Percentiles rank a stretch among this genome's conserved stretches.
Conservation (phyloP, 2,113 vertebrate species). For the Lepisosteus oculatus region DNA sequence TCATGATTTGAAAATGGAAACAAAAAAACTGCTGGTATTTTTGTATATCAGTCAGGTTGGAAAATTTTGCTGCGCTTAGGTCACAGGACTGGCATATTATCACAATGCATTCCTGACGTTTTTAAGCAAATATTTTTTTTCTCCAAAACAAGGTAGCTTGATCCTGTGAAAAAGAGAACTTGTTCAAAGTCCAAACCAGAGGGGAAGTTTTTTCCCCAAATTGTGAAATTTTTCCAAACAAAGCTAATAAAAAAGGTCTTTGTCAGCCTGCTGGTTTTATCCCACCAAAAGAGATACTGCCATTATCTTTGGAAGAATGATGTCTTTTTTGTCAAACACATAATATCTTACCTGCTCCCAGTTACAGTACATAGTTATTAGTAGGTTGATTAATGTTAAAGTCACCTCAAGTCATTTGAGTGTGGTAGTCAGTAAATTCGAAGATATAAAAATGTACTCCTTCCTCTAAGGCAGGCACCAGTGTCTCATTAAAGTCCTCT, state of each 20-base stretch:
- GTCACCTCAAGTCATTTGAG: too few species aligned
- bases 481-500: too few species aligned
- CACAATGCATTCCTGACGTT: neutral
- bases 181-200: neutral
- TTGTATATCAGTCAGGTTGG: neutral
- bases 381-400: too few species aligned
- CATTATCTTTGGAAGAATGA: too few species aligned
- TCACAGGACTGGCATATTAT: neutral
- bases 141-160: neutral
- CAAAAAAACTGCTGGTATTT: slow-evolving; percentile 7
- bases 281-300: too few species aligned
- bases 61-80: neutral
- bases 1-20: slow-evolving; percentile 4
- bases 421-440: too few species aligned
- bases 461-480: too few species aligned
- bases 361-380: too few species aligned
- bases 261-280: neutral
- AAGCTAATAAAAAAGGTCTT: neutral
- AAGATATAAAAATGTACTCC: too few species aligned
- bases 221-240: neutral
- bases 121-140: slow-evolving; percentile 5
- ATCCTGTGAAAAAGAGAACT: neutral
- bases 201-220: neutral
- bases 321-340: too few species aligned
- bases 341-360: too few species aligned